These are phyloP conservation scores for Acanthococcus lagerstroemiae DNA, from an alignment of 2,888 invertebrate genomes.

Conservation along the genomic window DNA sequence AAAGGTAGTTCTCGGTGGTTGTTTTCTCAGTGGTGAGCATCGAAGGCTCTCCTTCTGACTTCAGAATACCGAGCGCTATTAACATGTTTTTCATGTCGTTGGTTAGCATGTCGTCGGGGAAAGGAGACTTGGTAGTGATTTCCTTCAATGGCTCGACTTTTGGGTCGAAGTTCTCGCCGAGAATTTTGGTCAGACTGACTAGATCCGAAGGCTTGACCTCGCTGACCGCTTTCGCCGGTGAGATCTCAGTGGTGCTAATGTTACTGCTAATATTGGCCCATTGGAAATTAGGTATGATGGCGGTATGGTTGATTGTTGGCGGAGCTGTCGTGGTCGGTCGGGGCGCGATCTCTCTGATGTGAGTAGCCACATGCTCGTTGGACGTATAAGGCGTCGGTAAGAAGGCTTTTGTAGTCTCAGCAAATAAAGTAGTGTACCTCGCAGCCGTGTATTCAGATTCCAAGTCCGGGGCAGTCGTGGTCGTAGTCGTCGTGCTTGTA, in stretches of 20 bases:
- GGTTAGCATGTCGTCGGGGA: slow-evolving; percentile 37
- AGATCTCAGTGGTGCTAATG: neutral
- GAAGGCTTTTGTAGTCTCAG: neutral
- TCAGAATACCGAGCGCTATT: slow-evolving; percentile 43
- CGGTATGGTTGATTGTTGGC: neutral
- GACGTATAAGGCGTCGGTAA: neutral
- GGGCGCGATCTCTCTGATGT: neutral
- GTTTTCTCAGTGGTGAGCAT: neutral
- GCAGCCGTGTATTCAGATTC: neutral
- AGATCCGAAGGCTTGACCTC: slow-evolving; percentile 19
- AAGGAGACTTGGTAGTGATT: slow-evolving; percentile 31
- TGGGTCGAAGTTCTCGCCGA: slow-evolving; percentile 7
- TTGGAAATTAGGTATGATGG: neutral
- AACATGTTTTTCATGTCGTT: slow-evolving; percentile 43
- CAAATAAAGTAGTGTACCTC: neutral
- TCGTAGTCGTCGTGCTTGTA: neutral
- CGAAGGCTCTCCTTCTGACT: slow-evolving; percentile 5
- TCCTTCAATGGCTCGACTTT: neutral
- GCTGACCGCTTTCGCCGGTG: slow-evolving; percentile 29
- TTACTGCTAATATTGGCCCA: neutral
- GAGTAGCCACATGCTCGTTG: neutral
- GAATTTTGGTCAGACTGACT: slow-evolving; percentile 16
- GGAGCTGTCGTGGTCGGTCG: neutral
- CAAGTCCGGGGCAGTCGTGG: neutral
- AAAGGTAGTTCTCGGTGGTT: neutral